Evolutionary conservation across 1,140 invertebrate genomes (phyloP), one percentile per base, ranked within the genome.

Genomic region (Drosophila ananassae): DNA sequence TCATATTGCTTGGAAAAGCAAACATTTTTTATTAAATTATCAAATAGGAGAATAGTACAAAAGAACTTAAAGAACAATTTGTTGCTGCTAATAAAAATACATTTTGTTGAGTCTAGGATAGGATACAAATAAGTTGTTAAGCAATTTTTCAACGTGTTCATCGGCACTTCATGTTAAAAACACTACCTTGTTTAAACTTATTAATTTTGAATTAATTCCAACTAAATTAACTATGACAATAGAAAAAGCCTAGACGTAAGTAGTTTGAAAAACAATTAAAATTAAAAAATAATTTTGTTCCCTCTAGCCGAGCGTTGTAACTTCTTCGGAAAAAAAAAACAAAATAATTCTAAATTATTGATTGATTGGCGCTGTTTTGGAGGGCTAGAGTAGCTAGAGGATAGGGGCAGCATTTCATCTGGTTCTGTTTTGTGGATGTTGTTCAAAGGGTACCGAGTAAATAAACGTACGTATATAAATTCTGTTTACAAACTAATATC

Each of bases 401-500:
- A 21, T 39, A 17, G 32, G 52, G 53, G 13, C 37, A 69, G 58
- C 46, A 34, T 24, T 63, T 64, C 25, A 6, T 28, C 25, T 28
- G 25, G 25, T 6, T 17, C 44, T 62, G 52, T 28, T 72, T 59
- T 56, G 24, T 73, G 67, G 37, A 63, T 69, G 44, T 71, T 76
- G 13, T 61, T 87, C 68, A 71, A 75, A 63, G 52, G 21, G 62
- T 74, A 66, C 61, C 52, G 51, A 78, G 79, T 87, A 79, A 85
- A 85, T 66, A 89, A 82, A 77, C 66, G 48, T 85, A 87, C 82
- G 51, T 85, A 85, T 59, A 87, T 84, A 83, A 73, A 83, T 79
- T 72, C 62, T 64, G 48, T 89, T 87, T 83, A 89, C 76, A 98
- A 98, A 91, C 98, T 98, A 94, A 97, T 97, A 91, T 94, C 97